phyloP scores from a whole-genome alignment of 2,113 vertebrate genomes.

The Emydocephalus ijimae region DNA sequence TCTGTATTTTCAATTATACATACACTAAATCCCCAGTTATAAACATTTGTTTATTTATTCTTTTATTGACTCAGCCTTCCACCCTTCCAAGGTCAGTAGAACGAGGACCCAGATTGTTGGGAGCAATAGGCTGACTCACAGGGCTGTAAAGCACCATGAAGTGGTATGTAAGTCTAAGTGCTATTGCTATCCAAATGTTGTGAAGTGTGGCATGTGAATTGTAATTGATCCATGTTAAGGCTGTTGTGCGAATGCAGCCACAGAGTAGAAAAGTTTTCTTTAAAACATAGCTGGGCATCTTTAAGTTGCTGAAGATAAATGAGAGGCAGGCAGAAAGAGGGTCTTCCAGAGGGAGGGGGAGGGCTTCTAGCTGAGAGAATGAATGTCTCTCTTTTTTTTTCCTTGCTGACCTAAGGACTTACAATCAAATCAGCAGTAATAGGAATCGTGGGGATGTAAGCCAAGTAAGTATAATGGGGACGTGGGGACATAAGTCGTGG shows the following conservation, averaged over 20 bases:
- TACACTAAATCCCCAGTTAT: background rate
- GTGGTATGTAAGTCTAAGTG: background rate
- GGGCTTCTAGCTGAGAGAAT: background rate
- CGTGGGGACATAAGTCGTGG: rapidly evolving
- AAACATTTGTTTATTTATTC: background rate
- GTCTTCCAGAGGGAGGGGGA: background rate
- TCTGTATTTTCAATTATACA: background rate
- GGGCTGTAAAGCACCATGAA: background rate
- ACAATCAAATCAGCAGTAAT: background rate
- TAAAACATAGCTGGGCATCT: background rate
- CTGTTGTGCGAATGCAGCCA: background rate
- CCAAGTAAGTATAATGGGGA: rapidly evolving
- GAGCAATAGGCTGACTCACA: background rate
- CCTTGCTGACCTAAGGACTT: background rate
- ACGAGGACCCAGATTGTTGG: background rate
- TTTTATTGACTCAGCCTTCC: background rate
- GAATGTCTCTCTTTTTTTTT: rapidly evolving
- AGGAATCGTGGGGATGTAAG: rapidly evolving
- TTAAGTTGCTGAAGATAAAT: background rate
- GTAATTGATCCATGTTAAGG: background rate
- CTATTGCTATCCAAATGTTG: background rate
- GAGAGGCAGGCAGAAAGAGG: background rate
- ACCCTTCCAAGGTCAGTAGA: background rate
- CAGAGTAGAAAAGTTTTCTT: background rate
- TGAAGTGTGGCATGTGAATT: background rate